phyloP scores from a whole-genome alignment of 2,113 vertebrate species.

The Nettapus auritus region DNA sequence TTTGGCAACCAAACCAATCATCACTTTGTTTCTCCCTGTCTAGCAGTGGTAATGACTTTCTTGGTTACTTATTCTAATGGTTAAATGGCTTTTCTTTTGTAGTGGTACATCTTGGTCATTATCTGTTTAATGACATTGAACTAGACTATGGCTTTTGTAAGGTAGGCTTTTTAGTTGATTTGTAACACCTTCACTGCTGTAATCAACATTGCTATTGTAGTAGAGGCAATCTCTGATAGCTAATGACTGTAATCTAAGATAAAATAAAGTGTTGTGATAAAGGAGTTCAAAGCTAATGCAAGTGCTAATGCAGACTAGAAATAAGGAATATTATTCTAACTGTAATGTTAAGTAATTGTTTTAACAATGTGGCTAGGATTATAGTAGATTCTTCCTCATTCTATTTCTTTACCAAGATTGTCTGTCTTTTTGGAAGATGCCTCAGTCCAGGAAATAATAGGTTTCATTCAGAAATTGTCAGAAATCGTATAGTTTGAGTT shows the following conservation, averaged over 20 bases:
- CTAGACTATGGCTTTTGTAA: background rate
- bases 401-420: background rate
- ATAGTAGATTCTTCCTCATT: background rate
- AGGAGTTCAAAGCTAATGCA: background rate
- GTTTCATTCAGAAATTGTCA: background rate
- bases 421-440: background rate
- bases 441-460: background rate
- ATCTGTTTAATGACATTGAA: constrained; percentile 1
- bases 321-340: background rate
- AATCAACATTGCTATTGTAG: background rate
- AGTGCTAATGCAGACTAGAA: background rate
- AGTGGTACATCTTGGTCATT: background rate
- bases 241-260: constrained; percentile 15
- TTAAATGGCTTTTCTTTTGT: background rate
- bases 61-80: background rate
- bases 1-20: background rate
- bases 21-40: background rate
- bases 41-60: background rate
- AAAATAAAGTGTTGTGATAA: background rate
- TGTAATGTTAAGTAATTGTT: background rate
- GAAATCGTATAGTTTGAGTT: background rate
- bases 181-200: background rate
- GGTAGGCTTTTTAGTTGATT: background rate
- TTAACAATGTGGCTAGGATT: background rate
- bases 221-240: background rate